phyloP scores from a whole-genome alignment of 2,113 vertebrate genomes.

The Jaculus jaculus region DNA sequence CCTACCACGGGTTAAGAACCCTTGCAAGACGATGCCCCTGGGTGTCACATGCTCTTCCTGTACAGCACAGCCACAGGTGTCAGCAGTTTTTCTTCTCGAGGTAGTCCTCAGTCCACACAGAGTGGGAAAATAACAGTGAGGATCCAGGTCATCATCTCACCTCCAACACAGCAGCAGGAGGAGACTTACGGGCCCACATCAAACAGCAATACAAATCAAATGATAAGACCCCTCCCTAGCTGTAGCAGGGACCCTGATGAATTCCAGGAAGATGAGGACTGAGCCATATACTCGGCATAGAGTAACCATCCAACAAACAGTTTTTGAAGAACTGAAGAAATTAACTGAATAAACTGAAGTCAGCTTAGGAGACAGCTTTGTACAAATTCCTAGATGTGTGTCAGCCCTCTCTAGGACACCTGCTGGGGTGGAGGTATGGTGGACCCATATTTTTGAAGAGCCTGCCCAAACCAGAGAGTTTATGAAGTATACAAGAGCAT shows the following conservation, averaged over 20 bases:
- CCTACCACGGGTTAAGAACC: neutral
- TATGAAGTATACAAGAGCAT: too few species aligned
- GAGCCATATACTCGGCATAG: neutral
- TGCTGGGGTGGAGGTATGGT: too few species aligned
- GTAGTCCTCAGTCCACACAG: neutral
- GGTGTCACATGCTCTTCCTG: neutral
- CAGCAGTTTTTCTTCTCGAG: neutral
- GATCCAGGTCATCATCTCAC: neutral
- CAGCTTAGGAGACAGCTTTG: neutral
- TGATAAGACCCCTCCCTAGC: neutral
- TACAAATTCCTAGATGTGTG: neutral
- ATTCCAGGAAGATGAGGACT: neutral
- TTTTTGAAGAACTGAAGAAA: neutral
- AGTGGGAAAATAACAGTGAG: neutral
- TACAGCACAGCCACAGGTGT: neutral
- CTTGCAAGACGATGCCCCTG: accelerated
- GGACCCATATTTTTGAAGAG: neutral
- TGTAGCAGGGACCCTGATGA: neutral
- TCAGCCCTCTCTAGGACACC: neutral
- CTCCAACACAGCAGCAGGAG: neutral
- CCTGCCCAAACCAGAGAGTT: neutral
- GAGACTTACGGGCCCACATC: neutral
- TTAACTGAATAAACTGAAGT: too few species aligned
- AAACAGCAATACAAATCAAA: neutral
- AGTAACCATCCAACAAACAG: neutral